Percentiles rank a stretch among this genome's conserved stretches.
Conservation (phyloP, 92 coral and sea anemone species). For the Paramuricea clavata region DNA sequence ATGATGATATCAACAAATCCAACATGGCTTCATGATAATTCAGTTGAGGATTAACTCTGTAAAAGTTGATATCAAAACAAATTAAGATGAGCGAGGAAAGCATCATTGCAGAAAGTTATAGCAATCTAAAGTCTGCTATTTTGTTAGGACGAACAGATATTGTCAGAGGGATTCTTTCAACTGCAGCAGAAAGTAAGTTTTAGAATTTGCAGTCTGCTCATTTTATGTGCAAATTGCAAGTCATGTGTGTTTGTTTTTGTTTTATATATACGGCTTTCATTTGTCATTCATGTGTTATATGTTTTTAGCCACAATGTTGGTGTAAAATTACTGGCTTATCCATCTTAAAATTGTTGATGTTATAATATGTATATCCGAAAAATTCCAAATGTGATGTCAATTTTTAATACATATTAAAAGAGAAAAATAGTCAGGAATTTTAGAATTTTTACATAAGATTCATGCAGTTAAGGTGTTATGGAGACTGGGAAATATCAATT, state of each 20-base stretch:
- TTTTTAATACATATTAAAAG: too few species aligned
- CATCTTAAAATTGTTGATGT: too few species aligned
- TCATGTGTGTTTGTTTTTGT: background rate
- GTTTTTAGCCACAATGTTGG: too few species aligned
- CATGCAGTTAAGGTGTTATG: too few species aligned
- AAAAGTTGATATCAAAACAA: background rate
- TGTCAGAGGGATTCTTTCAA: constrained; percentile 88
- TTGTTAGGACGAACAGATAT: constrained; percentile 92
- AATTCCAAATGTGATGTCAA: too few species aligned
- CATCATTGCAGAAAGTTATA: constrained; percentile 89
- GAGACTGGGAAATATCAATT: too few species aligned
- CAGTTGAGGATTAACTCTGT: background rate
- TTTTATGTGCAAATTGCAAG: background rate
- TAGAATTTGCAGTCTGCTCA: background rate
- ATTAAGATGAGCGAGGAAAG: constrained; percentile 97
- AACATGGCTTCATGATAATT: constrained; percentile 30
- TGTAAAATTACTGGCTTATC: too few species aligned
- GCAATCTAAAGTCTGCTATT: constrained; percentile 87
- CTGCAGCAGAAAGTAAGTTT: constrained; percentile 97
- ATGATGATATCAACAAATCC: background rate
- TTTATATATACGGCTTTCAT: background rate
- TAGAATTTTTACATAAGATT: too few species aligned
- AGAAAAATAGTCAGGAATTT: too few species aligned
- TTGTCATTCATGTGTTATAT: background rate
- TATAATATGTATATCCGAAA: too few species aligned